Base-by-base conservation (phyloP, 2,113 vertebrate species). In the Gasterosteus nipponicus region DNA sequence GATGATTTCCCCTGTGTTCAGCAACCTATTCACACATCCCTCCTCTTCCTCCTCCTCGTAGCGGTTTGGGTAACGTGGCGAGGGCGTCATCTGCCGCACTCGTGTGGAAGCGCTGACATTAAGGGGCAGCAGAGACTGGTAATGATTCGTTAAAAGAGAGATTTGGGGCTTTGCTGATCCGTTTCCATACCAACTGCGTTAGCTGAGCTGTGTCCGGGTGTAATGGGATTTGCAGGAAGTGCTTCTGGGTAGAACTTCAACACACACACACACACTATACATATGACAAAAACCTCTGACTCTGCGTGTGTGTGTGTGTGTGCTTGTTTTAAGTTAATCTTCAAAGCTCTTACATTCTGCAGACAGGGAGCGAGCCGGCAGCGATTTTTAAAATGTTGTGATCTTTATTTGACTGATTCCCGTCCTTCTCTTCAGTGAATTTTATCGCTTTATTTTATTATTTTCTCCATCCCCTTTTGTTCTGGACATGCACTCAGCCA, bases 151-250 rank as follows among this genome's bases (percentile, higher is more conserved):
- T 89, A 85, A 87, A 79, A 80, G 44, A 77, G 63, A 82, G 69
- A 86, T 90, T 86, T 86, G 71, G 73, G 66, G 75, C 82, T 85
- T 82, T 83, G 73, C 83, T 88, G 88, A 87, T 91, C 86, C 59
- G 77, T 89, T 90, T 86, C 90, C 82, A 84, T 85, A 83, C 86
- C 89, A 90, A 89, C 89, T 87, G 85, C 81, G 66, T 77, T 63
- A 53, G 70, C 77, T 75, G 33, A 33, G 74, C n/a, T 22, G 70
- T 39, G 33, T 47, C 4, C 11, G 75, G 65, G 65, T 70, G 69
- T 82, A 84, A 87, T 88, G 82, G 83, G 86, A 85, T 89, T 89
- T 86, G 42, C 86, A 85, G 47, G 38, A 64, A 76, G 75, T 53
- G 78, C 79, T 79, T 75, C 56, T 86, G 82, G 76, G 66, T 41